Evolutionary conservation across 2,797 vertebrate genomes (phyloP).

Genomic region (Scolopax rusticola): DNA sequence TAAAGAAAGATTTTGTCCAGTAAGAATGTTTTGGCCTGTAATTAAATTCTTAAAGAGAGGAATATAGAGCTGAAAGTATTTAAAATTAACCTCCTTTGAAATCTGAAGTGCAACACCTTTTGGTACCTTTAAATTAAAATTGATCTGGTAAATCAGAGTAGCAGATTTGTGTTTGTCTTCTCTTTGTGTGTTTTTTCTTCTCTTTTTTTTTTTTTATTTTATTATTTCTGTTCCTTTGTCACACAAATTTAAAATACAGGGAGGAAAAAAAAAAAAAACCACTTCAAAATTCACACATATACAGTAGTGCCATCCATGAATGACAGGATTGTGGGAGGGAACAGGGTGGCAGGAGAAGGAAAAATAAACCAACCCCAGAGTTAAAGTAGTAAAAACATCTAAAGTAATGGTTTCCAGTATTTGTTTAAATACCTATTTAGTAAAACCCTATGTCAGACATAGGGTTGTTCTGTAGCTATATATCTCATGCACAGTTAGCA

Average conservation of each 20-base stretch:
- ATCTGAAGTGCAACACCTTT: background rate
- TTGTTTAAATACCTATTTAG: background rate
- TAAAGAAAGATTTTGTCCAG: background rate
- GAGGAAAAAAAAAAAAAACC: background rate
- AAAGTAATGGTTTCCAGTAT: background rate
- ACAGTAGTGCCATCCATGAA: background rate
- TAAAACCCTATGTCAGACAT: background rate
- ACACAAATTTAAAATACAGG: background rate
- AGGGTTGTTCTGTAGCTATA: background rate
- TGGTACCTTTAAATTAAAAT: background rate
- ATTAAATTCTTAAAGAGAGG: slow-evolving; percentile 19
- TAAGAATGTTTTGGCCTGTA: background rate
- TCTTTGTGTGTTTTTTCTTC: background rate
- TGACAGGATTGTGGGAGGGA: background rate
- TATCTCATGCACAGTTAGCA: accelerated
- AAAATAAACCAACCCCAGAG: background rate
- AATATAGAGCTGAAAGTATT: background rate
- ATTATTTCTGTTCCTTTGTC: background rate
- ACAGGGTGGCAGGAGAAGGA: accelerated
- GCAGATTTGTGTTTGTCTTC: background rate
- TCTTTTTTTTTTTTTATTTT: background rate
- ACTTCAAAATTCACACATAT: background rate
- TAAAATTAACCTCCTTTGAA: slow-evolving; percentile 30
- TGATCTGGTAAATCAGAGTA: background rate
- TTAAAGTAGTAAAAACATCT: background rate